Evolutionary conservation across 2,888 invertebrate species (phyloP), one percentile per base, ranked within the genome.

Genomic region (Pollenia griseotomentosa): DNA sequence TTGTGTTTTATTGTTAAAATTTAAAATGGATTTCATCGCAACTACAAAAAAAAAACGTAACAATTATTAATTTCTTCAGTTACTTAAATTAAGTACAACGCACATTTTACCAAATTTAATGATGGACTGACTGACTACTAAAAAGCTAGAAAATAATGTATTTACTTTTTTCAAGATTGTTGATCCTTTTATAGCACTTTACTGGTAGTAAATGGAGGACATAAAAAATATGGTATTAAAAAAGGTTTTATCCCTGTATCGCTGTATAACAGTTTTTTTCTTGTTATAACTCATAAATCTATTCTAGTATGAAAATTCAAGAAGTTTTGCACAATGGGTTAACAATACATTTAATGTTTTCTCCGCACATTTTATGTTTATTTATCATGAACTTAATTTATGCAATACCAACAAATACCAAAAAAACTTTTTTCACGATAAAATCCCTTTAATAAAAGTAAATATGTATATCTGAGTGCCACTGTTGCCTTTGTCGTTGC

Each of bases 361-460:
- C 16, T 23, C 23, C 23, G 40, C 16, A 63, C 9, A 42, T 16
- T 48, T 57, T 10, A 46, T 73, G 57, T 81, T 73, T 73, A 19
- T 66, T 73, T 81, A 65, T 73, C 73, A 81, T 68, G 82, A 48
- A 74, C 42, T 71, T n/a, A 66, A 74, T 33, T 33, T 33, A 33
- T 33, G 0, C 33, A 33, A 33, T 33, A 33, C 33, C 5, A 33
- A 33, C 1, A 33, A 33, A 33, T 6, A 33, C 33, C 0, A 5
- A 33, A 33, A 33, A 33, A 33, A 33, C 33, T 6, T 33, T 33
- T 23, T 14, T 55, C 14, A 33, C 10, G 8, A 46, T 19, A 59
- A 59, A 73, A 53, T n/a, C 19, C 10, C 14, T 48, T 66, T 19
- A 23, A 68, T 2, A 51, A 66, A 68, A 23, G 12, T 51, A n/a